Base-by-base conservation (phyloP, 1,140 invertebrate species). In the Monochamus saltuarius region DNA sequence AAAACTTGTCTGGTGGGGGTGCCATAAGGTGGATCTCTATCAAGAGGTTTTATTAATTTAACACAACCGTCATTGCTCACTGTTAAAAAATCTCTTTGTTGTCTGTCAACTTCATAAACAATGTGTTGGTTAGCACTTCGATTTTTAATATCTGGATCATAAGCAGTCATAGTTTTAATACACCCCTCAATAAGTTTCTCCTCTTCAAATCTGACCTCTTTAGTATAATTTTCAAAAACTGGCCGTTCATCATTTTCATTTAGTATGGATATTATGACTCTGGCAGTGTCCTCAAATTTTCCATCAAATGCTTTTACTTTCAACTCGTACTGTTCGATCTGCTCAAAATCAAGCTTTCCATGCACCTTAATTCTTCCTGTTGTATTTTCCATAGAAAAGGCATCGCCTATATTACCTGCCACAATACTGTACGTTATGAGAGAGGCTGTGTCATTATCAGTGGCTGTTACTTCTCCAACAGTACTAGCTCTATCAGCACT, bases 181-280 rank as follows among this genome's bases (percentile, higher is more conserved):
- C 88, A 89, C 47, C 84, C 82, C 55, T 84, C 78, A 10, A 87
- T 64, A 50, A 77, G 78, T 72, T 90, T 88, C 74, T 92, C 90
- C 46, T 84, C 76, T 49, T 90, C 88, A 3, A 84, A 87, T 9
- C 83, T 85, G 52, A 86, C 89, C 61, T 82, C 81, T 49, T 82
- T 85, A 0, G 85, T 76, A 53, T 83, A 84, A 7, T 79, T 64
- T 43, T 85, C 78, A 69, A 95, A 94, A 0, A 87, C 81, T 0
- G 92, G 92, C 0, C 84, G 84, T 75, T 92, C 91, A 70, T 94
- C 91, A 70, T 94, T 94, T 3, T 92, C 84, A 70, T 94, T 90
- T 59, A 85, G 84, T 43, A 95, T 87, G 56, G 87, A 86, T 19
- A 95, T 90, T 19, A 84, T 80, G 0, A 95, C 91, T 51, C 81